Evolutionary conservation across 2,888 invertebrate genomes (phyloP), one percentile per base, ranked within the genome.

Genomic region (Nemotelus nigrinus): DNA sequence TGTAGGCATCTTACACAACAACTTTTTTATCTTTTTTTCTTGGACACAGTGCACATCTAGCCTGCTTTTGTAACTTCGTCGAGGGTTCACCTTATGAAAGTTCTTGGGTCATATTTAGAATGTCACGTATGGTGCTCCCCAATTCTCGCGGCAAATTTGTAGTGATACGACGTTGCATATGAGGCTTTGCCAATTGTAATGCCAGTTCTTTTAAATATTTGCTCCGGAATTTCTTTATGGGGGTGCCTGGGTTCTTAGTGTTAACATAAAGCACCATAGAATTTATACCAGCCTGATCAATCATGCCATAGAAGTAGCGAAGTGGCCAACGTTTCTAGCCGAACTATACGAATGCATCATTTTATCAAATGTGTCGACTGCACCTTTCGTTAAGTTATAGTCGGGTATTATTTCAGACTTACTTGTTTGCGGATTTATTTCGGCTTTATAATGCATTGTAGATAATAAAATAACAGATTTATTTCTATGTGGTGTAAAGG

Each of bases 311-410:
- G 43, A 63, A 63, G 6, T 63, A 63, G 39, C 63, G 63, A 63
- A 63, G 63, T 39, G 63, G 63, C 63, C 63, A 63, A 41, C 41
- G 63, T 8, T 39, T 63, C 63, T 63, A 63, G 63, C 63, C 43
- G 63, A 63, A 63, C 63, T 63, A 43, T 41, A 78, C 67, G 55
- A 79, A 70, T 5, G 76, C 67, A 7, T 44, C 63, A 63, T 63
- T 63, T 63, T 63, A 63, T 63, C 39, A 43, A 63, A 63, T n/a
- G n/a, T n/a, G n/a, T n/a, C n/a, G n/a, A n/a, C n/a, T n/a, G n/a
- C n/a, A n/a, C n/a, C n/a, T n/a, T n/a, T n/a, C n/a, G n/a, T n/a
- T n/a, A n/a, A n/a, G n/a, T n/a, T n/a, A n/a, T n/a, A n/a, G n/a
- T n/a, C n/a, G n/a, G n/a, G n/a, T n/a, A n/a, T n/a, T n/a, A n/a